Percentiles rank a stretch among this genome's conserved stretches.
Conservation (phyloP, 1,140 invertebrate genomes). For the Ganaspis sp. region DNA sequence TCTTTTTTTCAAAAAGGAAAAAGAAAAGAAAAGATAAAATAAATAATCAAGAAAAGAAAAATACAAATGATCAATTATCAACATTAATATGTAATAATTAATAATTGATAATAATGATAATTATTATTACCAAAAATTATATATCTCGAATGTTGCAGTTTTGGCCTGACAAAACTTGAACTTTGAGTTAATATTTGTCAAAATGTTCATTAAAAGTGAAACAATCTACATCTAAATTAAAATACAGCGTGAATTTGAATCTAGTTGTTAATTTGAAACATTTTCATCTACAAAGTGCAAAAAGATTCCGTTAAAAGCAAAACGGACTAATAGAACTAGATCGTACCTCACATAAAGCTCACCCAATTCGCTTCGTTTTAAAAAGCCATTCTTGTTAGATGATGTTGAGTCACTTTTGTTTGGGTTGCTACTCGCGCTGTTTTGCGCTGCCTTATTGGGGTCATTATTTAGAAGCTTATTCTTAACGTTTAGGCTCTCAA, state of each 20-base stretch:
- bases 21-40: too few species aligned
- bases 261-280: not conserved
- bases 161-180: too few species aligned
- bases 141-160: too few species aligned
- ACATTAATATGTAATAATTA: too few species aligned
- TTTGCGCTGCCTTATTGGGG: conserved; percentile 68
- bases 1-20: not conserved
- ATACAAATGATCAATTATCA: too few species aligned
- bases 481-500: conserved; percentile 70
- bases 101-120: too few species aligned
- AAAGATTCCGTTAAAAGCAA: conserved; percentile 47
- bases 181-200: too few species aligned
- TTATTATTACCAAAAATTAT: too few species aligned
- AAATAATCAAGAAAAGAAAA: too few species aligned
- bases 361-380: conserved; percentile 75
- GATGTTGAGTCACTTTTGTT: conserved; percentile 66
- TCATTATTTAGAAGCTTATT: conserved; percentile 72
- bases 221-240: not conserved
- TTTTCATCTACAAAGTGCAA: conserved; percentile 4
- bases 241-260: not conserved
- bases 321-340: conserved; percentile 68
- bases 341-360: conserved; percentile 76
- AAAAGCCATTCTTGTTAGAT: conserved; percentile 73
- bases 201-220: not conserved
- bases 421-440: conserved; percentile 62